Conservation (phyloP, 1,140 invertebrate species). For the Drosophila rufa region DNA sequence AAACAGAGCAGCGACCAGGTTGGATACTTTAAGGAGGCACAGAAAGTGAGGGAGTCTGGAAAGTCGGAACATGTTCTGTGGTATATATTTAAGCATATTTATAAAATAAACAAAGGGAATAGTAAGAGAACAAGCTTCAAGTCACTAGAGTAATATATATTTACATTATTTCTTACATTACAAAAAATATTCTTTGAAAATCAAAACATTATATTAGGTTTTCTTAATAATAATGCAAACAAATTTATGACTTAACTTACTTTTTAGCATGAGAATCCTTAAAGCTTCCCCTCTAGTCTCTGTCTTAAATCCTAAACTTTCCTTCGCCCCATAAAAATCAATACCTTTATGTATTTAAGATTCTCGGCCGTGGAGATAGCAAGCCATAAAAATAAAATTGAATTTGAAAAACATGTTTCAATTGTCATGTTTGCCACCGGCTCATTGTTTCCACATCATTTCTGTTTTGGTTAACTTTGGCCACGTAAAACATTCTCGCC, state of each 20-base stretch:
- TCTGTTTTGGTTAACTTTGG: constrained; percentile 47
- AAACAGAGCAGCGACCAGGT: constrained; percentile 44
- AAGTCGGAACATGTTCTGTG: background rate
- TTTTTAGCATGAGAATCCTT: background rate
- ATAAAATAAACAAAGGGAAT: background rate
- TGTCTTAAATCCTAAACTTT: background rate
- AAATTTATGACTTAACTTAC: background rate
- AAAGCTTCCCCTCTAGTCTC: background rate
- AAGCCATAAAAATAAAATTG: constrained; percentile 37
- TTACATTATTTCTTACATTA: no score
- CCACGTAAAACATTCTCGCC: constrained; percentile 40
- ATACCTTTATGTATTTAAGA: constrained; percentile 24
- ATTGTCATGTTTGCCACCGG: constrained; percentile 37
- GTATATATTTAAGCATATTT: background rate
- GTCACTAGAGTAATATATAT: no score
- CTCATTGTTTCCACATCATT: constrained; percentile 65
- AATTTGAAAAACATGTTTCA: constrained; percentile 55
- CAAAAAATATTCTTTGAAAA: background rate
- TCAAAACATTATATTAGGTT: no score
- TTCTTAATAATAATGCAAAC: background rate
- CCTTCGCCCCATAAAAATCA: constrained; percentile 21
- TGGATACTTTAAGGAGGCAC: background rate
- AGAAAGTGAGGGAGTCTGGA: background rate
- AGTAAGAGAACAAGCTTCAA: no score
- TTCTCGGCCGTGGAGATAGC: constrained; percentile 3